Conservation (phyloP, 2,113 vertebrate species). For the Ictalurus furcatus region DNA sequence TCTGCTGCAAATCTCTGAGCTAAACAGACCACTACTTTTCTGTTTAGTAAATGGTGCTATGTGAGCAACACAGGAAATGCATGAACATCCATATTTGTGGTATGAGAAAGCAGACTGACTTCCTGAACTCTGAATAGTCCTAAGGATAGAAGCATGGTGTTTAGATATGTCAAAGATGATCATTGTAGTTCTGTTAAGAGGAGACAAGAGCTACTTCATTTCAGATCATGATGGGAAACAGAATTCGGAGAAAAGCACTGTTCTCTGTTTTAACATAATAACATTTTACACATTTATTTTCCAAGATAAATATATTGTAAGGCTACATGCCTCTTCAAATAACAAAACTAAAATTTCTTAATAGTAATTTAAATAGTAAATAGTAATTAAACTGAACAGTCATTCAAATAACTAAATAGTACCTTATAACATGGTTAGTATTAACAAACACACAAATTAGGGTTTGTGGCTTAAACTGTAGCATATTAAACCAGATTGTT, state of each 20-base stretch:
- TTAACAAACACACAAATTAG: conserved; percentile 50
- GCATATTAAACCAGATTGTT: conserved; percentile 58
- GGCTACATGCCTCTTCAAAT: background rate
- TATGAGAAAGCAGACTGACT: conserved; percentile 70
- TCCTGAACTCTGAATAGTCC: conserved; percentile 72
- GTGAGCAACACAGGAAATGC: conserved; percentile 74
- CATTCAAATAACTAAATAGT: no score
- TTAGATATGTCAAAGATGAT: conserved; percentile 60
- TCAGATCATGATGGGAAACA: conserved; percentile 40
- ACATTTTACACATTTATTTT: background rate
- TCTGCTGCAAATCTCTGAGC: conserved; percentile 55
- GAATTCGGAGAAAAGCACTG: background rate
- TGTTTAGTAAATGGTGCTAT: conserved; percentile 58
- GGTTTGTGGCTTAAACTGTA: conserved; percentile 58
- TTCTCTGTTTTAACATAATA: background rate
- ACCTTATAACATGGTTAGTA: background rate
- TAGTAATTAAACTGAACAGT: no score
- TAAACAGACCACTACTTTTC: conserved; percentile 68
- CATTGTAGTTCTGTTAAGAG: conserved; percentile 48
- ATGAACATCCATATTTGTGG: conserved; percentile 66
- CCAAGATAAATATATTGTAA: background rate
- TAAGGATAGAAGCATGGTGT: conserved; percentile 68
- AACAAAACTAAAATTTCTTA: background rate
- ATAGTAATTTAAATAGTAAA: no score
- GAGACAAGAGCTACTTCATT: conserved; percentile 61